Evolutionary conservation across 2,888 invertebrate genomes (phyloP).

Genomic region (Hypomecis punctinalis): DNA sequence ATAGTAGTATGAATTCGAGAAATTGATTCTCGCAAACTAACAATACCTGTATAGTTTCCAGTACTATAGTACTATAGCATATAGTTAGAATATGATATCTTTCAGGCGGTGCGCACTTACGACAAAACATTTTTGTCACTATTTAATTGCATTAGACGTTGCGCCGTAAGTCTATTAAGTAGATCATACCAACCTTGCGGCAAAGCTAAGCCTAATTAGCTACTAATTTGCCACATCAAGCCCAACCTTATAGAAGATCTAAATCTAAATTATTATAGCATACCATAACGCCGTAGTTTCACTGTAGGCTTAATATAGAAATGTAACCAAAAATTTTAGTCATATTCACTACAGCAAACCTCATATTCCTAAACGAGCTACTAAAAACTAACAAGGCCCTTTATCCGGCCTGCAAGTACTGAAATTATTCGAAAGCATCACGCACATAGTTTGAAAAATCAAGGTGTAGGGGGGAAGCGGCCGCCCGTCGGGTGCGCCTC

Average conservation of each 20-base stretch:
- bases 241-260: conserved; percentile 18
- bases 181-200: not conserved
- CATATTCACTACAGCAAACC: conserved; percentile 14
- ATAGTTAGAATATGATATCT: too few species aligned
- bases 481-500: conserved; percentile 38
- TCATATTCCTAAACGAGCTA: conserved; percentile 32
- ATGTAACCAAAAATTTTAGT: conserved; percentile 17
- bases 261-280: conserved; percentile 18
- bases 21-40: too few species aligned
- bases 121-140: not conserved
- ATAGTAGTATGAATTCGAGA: too few species aligned
- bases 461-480: conserved; percentile 64
- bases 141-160: not conserved
- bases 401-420: conserved; percentile 30
- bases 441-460: conserved; percentile 69
- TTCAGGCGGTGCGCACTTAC: too few species aligned
- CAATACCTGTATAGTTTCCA: too few species aligned
- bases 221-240: not conserved
- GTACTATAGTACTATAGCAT: too few species aligned
- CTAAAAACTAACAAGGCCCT: conserved; percentile 36
- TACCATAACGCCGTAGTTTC: conserved; percentile 18
- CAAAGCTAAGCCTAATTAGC: not conserved
- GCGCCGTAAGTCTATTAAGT: conserved; percentile 2
- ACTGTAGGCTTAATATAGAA: conserved; percentile 11
- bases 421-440: conserved; percentile 47